A percentile compares a stretch with the other conserved stretches of the same genome.
phyloP scores from a whole-genome alignment of 2,888 invertebrate species.

The Drosophila kuntzei region DNA sequence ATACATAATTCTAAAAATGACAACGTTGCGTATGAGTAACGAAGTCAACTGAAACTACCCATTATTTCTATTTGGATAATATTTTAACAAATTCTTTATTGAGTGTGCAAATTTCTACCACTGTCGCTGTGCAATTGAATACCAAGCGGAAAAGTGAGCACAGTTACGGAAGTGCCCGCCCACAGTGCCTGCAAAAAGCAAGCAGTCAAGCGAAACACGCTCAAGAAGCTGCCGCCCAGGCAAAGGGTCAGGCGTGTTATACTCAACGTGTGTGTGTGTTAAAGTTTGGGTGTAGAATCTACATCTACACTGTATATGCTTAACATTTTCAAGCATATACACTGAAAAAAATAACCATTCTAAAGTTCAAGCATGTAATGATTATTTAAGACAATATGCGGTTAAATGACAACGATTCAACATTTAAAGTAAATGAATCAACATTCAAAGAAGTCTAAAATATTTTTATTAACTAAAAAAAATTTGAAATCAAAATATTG shows the following conservation, averaged over 20 bases:
- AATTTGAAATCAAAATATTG: too few species aligned
- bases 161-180: slow-evolving; percentile 34
- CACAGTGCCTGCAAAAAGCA: slow-evolving; percentile 27
- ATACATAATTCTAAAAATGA: not conserved
- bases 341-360: too few species aligned
- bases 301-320: slow-evolving; percentile 5
- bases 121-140: slow-evolving; percentile 52
- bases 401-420: too few species aligned
- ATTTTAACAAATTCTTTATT: not conserved
- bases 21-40: slow-evolving; percentile 8
- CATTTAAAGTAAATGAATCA: too few species aligned
- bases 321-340: slow-evolving; percentile 46
- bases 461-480: too few species aligned
- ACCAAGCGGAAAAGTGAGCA: slow-evolving; percentile 58
- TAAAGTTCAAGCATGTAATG: too few species aligned
- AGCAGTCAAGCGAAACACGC: slow-evolving; percentile 20
- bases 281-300: slow-evolving; percentile 21
- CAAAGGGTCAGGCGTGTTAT: slow-evolving; percentile 39
- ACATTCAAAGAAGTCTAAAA: too few species aligned
- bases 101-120: slow-evolving; percentile 28
- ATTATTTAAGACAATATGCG: too few species aligned
- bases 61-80: not conserved
- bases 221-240: slow-evolving; percentile 12
- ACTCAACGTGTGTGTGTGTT: slow-evolving; percentile 22
- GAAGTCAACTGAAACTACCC: not conserved